phyloP scores from a whole-genome alignment of 2,797 vertebrate species.

The Agapornis canus region DNA sequence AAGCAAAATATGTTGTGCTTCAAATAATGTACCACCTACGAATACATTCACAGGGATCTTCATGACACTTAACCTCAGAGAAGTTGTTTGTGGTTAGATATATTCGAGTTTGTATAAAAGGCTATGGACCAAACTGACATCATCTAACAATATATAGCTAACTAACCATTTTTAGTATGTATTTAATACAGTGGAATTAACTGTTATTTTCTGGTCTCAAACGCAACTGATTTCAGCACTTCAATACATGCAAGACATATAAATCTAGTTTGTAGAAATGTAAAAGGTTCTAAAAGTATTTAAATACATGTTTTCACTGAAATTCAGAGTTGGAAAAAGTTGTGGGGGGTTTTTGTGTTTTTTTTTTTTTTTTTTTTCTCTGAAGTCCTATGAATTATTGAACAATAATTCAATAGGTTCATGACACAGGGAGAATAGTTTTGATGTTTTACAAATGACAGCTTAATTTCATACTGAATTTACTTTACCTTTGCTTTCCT shows the following conservation, averaged over 20 bases:
- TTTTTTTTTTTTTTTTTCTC: background rate
- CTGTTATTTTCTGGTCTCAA: background rate
- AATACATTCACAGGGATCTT: background rate
- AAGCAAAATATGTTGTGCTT: background rate
- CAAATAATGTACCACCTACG: background rate
- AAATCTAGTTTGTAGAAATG: background rate
- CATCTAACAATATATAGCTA: background rate
- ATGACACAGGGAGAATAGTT: background rate
- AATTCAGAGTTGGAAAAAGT: background rate
- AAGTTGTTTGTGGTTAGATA: background rate
- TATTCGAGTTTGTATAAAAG: background rate
- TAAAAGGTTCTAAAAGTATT: background rate
- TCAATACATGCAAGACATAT: background rate
- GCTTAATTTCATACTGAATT: background rate
- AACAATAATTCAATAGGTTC: background rate
- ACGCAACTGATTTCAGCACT: background rate
- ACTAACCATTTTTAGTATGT: background rate
- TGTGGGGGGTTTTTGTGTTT: background rate
- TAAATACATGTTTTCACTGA: background rate
- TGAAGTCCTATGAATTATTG: background rate
- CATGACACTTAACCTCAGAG: background rate
- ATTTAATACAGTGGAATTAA: background rate
- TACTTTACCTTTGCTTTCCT: background rate
- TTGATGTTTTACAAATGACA: background rate
- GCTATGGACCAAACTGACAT: background rate